These are phyloP conservation scores for Eumaeus atala DNA, from an alignment of 1,140 invertebrate genomes.

Conservation along the genomic window DNA sequence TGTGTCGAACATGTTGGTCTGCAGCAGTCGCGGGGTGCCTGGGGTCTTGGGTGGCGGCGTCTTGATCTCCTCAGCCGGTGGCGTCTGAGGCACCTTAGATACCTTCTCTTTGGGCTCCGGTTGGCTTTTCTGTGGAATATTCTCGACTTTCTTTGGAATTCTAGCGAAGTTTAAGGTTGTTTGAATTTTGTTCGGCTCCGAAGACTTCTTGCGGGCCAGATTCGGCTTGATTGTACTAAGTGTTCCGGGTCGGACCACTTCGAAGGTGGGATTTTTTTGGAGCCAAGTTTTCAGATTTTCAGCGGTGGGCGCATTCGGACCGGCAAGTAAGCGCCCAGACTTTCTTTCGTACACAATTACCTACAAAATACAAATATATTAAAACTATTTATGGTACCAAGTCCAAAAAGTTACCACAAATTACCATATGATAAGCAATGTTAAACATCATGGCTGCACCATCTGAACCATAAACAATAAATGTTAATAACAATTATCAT, in stretches of 20 bases:
- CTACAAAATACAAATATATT: slow-evolving; percentile 41
- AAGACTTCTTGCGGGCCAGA: slow-evolving; percentile 39
- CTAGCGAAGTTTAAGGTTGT: slow-evolving; percentile 65
- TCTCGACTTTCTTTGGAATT: slow-evolving; percentile 46
- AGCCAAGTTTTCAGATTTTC: slow-evolving; percentile 88
- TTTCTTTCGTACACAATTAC: slow-evolving; percentile 87
- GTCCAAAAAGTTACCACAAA: not conserved
- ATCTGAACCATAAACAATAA: not conserved
- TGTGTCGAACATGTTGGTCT: slow-evolving; percentile 35
- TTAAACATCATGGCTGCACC: not conserved
- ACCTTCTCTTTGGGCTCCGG: slow-evolving; percentile 30
- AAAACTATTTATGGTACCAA: not conserved
- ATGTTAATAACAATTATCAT: not conserved
- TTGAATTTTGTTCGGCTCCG: slow-evolving; percentile 59
- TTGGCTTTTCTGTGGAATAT: slow-evolving; percentile 26
- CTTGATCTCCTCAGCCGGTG: slow-evolving; percentile 46
- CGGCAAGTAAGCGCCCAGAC: slow-evolving; percentile 83
- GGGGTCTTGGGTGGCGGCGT: slow-evolving; percentile 35
- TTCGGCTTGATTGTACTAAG: slow-evolving; percentile 64
- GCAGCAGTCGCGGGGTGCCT: slow-evolving; percentile 32
- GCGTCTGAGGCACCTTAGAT: slow-evolving; percentile 29
- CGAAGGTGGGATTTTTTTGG: slow-evolving; percentile 88
- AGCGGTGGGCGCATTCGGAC: slow-evolving; percentile 84
- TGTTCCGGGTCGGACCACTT: slow-evolving; percentile 82
- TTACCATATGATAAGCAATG: not conserved